Base-by-base conservation (phyloP, 2,888 invertebrate genomes). In the Drosophila buzzatii region DNA sequence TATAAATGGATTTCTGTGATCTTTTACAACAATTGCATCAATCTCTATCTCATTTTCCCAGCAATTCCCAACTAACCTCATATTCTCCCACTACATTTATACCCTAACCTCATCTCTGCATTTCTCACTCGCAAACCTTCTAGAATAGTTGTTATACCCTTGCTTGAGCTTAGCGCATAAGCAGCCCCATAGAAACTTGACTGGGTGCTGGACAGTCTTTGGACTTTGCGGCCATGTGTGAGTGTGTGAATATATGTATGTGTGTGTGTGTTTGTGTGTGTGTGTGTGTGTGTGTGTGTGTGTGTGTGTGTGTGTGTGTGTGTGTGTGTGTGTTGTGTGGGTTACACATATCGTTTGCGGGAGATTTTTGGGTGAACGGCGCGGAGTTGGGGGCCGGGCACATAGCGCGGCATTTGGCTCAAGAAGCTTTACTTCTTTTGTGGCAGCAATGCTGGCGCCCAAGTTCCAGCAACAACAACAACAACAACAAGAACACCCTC, bases 341-440 rank as follows among this genome's bases (percentile, higher is more conserved):
- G 61, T 61, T 55, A 41, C 39, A 53, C 27, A 55, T 41, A 64
- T 51, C 53, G 39, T 51, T 59, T 65, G 68, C 58, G 71, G 44
- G 56, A 51, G 51, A 62, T 60, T 58, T 55, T 44, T 53, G 53
- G 53, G 37, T 10, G 37, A 18, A 27, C n/a, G 10, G 0, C 5
- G 39, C n/a, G 67, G 57, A 39, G 49, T 20, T 37, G 73, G 67
- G 55, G 49, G 27, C 23, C 41, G 70, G 67, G 44, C 39, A 41
- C 55, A 41, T 35, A 53, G 37, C 53, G 53, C 63, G 68, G 78
- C 51, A 63, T 73, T 79, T 68, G 80, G 71, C 85, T 89, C 82
- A 86, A 88, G 90, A 82, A 85, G 85, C 85, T 83, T 83, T 76
- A 88, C 79, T 90, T 89, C 90, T 87, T 87, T 90, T 89, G 88